phyloP scores from a whole-genome alignment of 2,888 invertebrate genomes.

The Cryptops parisi region DNA sequence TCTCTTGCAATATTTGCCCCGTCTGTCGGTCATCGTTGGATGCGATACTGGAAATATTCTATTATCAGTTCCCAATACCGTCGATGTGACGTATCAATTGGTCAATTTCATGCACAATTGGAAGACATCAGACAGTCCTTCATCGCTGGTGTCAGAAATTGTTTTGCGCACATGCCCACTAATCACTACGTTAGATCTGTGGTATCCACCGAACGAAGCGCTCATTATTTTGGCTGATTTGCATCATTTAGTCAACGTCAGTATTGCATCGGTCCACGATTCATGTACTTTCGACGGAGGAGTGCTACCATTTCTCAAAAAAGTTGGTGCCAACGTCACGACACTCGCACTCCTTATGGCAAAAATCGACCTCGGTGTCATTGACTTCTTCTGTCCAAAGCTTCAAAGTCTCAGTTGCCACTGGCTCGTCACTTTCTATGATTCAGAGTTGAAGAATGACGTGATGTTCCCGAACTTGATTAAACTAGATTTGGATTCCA shows the following conservation, averaged over 20 bases:
- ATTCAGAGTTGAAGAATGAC: background rate
- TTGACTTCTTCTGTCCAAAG: conserved; percentile 5
- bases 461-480: background rate
- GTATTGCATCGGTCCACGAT: background rate
- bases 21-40: background rate
- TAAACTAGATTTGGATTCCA: conserved; percentile 8
- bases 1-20: conserved; percentile 3
- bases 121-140: background rate
- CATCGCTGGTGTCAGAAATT: background rate
- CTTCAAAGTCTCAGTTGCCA: conserved; percentile 6
- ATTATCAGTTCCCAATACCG: background rate
- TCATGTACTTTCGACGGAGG: conserved; percentile 1
- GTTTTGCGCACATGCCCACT: conserved; percentile 3
- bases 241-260: background rate
- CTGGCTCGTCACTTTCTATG: background rate
- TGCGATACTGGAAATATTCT: conserved; percentile 6
- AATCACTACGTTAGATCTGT: conserved; percentile 5
- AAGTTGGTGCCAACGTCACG: conserved; percentile 5
- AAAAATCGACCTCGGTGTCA: conserved; percentile 4
- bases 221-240: background rate
- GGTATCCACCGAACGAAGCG: conserved; percentile 6
- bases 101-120: conserved; percentile 10
- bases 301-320: conserved; percentile 4
- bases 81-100: background rate
- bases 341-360: background rate